Evolutionary conservation across 37 sponge, comb jelly and placozoan genomes (phyloP), one percentile per base, ranked within the genome.

Genomic region (Tethya wilhelma): DNA sequence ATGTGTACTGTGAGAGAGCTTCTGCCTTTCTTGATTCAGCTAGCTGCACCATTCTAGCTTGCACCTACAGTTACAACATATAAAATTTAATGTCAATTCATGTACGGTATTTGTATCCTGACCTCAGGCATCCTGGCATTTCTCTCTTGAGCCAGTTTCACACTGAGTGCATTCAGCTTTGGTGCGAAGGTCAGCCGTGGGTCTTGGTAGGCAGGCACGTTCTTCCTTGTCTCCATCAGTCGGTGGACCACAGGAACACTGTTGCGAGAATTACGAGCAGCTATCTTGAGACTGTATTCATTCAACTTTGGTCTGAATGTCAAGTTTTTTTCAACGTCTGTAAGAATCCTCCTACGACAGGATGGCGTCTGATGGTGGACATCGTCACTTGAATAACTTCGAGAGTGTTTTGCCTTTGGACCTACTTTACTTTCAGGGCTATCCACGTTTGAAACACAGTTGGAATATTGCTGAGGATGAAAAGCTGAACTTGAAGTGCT

Each of bases 251-350:
- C 64, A 32, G 82, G 83, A 8, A 41, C 53, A 57, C 25, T 38
- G 45, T 36, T 34, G 4, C 80, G 44, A 30, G 25, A 30, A 33
- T 22, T 56, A 3, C 39, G 53, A 31, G 64, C 39, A 23, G 79
- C 86, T 39, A 93, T 46, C 65, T 82, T 70, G 23, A 87, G 19
- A 31, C 84, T 86, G 20, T 23, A 22, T 5, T 58, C 39, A 59
- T 94, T 90, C 38, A 94, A 42, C 36, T 69, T 73, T 1, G 90
- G 88, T 14, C 58, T 14, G 49, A 90, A 86, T 25, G 88, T 94
- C 43, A 78, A 41, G 4, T 94, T 82, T 36, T 70, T 69, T 12
- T 67, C 78, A 31, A 77, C 71, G 11, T 77, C 77, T n/a, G 28
- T 79, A 0, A 71, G 22, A 0, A 63, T 31, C 1, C 62, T 63